These are phyloP conservation scores for Semotilus atromaculatus DNA, from an alignment of 2,797 vertebrate species.

Conservation along the genomic window DNA sequence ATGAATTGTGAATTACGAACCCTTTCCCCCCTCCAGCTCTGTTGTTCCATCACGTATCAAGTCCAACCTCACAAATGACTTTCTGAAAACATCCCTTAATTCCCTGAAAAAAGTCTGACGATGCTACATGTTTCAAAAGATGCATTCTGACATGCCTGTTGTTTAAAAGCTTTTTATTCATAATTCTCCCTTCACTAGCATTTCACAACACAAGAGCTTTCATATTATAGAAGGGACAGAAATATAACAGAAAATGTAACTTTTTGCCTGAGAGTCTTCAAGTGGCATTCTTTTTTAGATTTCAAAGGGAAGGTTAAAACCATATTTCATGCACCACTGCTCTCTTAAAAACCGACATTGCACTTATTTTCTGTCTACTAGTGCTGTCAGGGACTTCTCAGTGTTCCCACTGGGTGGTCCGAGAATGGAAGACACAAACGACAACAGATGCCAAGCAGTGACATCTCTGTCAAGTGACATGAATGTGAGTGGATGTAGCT, in stretches of 20 bases:
- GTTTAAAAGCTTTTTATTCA: conserved; percentile 5
- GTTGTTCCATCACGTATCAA: too few species aligned
- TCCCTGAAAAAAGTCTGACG: background rate
- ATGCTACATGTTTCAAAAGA: background rate
- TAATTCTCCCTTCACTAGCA: background rate
- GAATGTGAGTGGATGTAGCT: conserved; percentile 29
- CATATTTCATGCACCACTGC: conserved; percentile 7
- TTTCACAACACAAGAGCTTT: conserved; percentile 9
- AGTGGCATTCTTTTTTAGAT: background rate
- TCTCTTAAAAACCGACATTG: conserved; percentile 8
- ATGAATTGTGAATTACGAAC: too few species aligned
- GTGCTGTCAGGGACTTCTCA: conserved; percentile 48
- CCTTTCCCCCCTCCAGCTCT: too few species aligned
- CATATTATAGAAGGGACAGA: background rate
- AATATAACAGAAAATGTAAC: background rate
- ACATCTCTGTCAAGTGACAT: conserved; percentile 43
- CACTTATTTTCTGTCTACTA: conserved; percentile 40
- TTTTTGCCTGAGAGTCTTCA: background rate
- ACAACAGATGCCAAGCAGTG: conserved; percentile 47
- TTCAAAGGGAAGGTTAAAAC: conserved; percentile 17
- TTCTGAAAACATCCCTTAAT: too few species aligned
- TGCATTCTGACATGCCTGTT: background rate
- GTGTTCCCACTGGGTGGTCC: conserved; percentile 47
- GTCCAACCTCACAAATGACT: too few species aligned
- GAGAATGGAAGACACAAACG: conserved; percentile 35